Conservation (phyloP, 2,113 vertebrate genomes). For the Notechis scutatus region DNA sequence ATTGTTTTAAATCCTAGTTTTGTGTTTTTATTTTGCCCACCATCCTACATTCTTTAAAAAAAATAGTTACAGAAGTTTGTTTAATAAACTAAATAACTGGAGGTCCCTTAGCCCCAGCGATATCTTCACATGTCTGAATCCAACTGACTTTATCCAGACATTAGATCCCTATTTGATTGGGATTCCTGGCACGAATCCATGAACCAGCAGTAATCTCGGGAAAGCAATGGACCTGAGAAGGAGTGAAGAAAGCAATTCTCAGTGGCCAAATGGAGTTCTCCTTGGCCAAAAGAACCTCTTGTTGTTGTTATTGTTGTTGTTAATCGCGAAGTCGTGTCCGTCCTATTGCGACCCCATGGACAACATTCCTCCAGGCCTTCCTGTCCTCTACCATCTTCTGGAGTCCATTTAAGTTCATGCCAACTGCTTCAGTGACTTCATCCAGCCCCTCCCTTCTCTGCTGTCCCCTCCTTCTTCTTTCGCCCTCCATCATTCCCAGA, state of each 20-base stretch:
- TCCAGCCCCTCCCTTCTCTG: too few relatives aligned
- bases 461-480: too few relatives aligned
- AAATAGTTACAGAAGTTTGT: neutral
- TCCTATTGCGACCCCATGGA: too few relatives aligned
- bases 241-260: neutral
- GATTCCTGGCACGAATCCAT: neutral
- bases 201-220: neutral
- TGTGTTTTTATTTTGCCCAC: neutral
- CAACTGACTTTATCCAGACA: neutral
- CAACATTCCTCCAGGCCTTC: too few relatives aligned
- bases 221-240: neutral
- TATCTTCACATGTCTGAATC: neutral
- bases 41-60: neutral
- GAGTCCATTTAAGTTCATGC: too few relatives aligned
- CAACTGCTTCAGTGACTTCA: too few relatives aligned
- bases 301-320: too few relatives aligned
- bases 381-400: too few relatives aligned
- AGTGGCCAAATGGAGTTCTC: neutral
- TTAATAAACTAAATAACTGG: neutral
- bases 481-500: too few relatives aligned
- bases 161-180: neutral
- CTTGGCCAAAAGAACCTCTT: neutral
- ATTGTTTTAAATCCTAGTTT: neutral
- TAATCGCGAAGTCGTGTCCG: too few relatives aligned
- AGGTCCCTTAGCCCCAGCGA: neutral